Evolutionary conservation across 2,888 invertebrate genomes (phyloP).

Genomic region (Pogonocherus hispidulus): DNA sequence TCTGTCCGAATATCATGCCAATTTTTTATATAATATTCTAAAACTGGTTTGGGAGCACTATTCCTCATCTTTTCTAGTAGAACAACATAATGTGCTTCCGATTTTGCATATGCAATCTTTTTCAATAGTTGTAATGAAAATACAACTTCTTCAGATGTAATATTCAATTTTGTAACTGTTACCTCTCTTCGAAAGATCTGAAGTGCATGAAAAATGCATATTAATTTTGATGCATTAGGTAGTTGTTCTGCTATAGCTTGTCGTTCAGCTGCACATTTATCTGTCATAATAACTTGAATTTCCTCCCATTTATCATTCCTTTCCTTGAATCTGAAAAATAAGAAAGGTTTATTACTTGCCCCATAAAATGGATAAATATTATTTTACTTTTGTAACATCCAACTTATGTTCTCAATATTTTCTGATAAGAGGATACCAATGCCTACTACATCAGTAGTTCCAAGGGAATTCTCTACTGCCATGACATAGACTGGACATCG

Average conservation of each 20-base stretch:
- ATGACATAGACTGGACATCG: too few species aligned
- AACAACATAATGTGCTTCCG: constrained; percentile 2
- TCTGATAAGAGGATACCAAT: too few species aligned
- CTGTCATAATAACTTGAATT: constrained; percentile 12
- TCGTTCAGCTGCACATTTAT: constrained; percentile 10
- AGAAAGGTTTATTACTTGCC: neutral
- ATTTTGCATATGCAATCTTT: constrained; percentile 1
- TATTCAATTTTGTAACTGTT: neutral
- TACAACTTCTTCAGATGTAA: constrained; percentile 4
- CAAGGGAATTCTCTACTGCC: too few species aligned
- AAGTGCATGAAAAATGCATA: constrained; percentile 13
- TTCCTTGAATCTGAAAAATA: constrained; percentile 2
- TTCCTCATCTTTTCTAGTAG: neutral
- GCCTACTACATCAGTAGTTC: too few species aligned
- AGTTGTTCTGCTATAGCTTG: too few species aligned
- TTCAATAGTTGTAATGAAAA: neutral
- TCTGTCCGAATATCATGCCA: neutral
- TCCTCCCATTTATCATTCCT: constrained; percentile 17
- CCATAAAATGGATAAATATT: neutral
- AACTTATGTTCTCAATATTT: neutral
- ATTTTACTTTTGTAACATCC: neutral
- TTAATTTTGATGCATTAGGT: constrained; percentile 6
- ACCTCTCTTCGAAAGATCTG: constrained; percentile 14
- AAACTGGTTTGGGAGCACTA: constrained; percentile 8
- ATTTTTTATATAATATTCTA: constrained; percentile 11